phyloP scores from a whole-genome alignment of 2,113 vertebrate genomes.

The Hemiprocne comata region DNA sequence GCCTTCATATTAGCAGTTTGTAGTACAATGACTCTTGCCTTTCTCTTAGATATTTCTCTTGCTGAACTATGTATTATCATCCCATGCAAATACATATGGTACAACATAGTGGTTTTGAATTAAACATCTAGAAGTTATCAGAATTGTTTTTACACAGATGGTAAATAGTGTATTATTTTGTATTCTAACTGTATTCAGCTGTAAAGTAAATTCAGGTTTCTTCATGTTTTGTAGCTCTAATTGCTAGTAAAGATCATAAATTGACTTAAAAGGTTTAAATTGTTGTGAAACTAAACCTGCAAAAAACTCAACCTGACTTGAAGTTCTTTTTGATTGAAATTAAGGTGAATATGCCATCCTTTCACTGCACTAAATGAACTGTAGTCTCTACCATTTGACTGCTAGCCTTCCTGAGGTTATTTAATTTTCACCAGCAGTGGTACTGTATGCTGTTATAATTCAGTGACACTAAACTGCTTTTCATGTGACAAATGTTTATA shows the following conservation, averaged over 20 bases:
- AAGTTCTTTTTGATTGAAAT: background rate
- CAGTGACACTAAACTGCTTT: background rate
- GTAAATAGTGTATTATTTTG: background rate
- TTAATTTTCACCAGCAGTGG: fast-evolving
- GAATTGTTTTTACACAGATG: background rate
- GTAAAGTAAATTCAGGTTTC: background rate
- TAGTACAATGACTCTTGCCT: background rate
- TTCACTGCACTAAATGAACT: background rate
- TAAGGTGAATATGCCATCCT: background rate
- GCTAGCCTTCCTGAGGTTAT: background rate
- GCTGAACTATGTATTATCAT: background rate
- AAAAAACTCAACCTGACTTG: background rate
- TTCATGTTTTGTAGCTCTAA: background rate
- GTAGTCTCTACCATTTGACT: background rate
- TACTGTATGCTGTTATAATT: background rate
- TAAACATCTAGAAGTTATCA: background rate
- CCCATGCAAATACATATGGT: background rate
- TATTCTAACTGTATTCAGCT: background rate
- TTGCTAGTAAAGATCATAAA: background rate
- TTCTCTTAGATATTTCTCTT: background rate
- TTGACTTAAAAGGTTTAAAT: background rate
- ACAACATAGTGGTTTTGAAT: background rate
- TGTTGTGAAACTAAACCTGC: background rate
- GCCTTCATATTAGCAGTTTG: conserved; percentile 41
- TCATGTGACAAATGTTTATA: background rate